Evolutionary conservation across 2,797 vertebrate species (phyloP).

Genomic region (Cyclura pinguis): DNA sequence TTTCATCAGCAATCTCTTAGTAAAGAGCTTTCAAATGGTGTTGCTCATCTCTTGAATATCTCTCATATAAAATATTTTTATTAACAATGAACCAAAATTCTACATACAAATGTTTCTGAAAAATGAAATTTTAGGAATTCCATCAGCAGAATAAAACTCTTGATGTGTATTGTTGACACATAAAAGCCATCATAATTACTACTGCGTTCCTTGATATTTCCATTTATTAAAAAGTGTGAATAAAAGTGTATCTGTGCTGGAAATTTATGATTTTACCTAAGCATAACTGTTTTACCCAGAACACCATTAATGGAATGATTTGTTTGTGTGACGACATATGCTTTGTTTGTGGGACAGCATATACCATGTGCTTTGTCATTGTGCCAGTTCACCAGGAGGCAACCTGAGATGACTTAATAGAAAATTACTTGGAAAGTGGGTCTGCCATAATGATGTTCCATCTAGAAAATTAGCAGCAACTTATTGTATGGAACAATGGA

Average conservation of each 20-base stretch:
- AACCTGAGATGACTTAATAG: not conserved
- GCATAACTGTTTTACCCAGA: not conserved
- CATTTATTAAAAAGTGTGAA: not conserved
- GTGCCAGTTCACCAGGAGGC: not conserved
- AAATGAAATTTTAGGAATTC: not conserved
- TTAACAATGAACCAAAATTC: not conserved
- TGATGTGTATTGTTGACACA: not conserved
- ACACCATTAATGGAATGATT: not conserved
- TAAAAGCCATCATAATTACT: not conserved
- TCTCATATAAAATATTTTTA: constrained; percentile 1
- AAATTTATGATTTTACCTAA: not conserved
- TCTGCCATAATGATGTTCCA: not conserved
- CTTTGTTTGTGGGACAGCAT: not conserved
- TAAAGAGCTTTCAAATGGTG: not conserved
- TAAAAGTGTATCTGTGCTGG: not conserved
- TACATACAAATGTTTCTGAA: not conserved
- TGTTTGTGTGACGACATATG: too few species aligned
- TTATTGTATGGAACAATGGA: not conserved
- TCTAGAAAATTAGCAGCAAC: not conserved
- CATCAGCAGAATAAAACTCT: not conserved
- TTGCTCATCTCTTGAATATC: constrained; percentile 1
- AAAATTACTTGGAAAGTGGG: not conserved
- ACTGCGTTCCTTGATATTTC: not conserved
- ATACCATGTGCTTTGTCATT: not conserved
- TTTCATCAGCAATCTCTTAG: constrained; percentile 75